phyloP scores from a whole-genome alignment of 2,113 vertebrate species.

The Sula dactylatra region DNA sequence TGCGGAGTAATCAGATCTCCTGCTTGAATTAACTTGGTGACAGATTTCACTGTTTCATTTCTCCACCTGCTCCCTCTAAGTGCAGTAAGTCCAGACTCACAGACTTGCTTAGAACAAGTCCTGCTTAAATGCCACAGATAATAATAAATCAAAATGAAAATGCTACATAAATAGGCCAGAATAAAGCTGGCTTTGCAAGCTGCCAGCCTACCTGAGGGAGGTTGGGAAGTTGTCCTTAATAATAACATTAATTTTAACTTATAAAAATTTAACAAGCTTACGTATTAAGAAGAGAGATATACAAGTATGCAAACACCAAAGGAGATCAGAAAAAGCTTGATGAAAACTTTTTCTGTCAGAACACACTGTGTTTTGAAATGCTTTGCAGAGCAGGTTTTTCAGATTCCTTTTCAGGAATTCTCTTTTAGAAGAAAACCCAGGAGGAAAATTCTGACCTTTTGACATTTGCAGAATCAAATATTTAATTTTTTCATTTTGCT shows the following conservation, averaged over 20 bases:
- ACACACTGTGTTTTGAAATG: background rate
- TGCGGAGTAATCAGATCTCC: background rate
- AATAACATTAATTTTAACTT: background rate
- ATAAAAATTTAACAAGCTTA: background rate
- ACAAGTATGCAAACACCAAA: background rate
- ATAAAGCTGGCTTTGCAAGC: background rate
- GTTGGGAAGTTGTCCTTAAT: background rate
- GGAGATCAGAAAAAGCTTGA: background rate
- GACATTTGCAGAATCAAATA: background rate
- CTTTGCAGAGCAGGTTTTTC: background rate
- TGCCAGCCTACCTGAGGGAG: background rate
- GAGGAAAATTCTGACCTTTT: background rate
- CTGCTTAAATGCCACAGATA: background rate
- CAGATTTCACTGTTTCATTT: background rate
- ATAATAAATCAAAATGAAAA: slow-evolving; percentile 14
- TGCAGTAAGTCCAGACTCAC: background rate
- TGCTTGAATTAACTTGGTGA: background rate
- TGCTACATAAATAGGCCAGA: background rate
- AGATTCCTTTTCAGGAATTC: background rate
- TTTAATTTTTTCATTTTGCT: background rate
- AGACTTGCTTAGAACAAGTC: background rate
- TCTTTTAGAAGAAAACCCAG: background rate
- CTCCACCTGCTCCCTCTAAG: background rate
- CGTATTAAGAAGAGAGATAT: background rate
- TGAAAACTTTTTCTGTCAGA: background rate